phyloP scores from a whole-genome alignment of 2,113 vertebrate genomes.

The Gasterosteus aculeatus region DNA sequence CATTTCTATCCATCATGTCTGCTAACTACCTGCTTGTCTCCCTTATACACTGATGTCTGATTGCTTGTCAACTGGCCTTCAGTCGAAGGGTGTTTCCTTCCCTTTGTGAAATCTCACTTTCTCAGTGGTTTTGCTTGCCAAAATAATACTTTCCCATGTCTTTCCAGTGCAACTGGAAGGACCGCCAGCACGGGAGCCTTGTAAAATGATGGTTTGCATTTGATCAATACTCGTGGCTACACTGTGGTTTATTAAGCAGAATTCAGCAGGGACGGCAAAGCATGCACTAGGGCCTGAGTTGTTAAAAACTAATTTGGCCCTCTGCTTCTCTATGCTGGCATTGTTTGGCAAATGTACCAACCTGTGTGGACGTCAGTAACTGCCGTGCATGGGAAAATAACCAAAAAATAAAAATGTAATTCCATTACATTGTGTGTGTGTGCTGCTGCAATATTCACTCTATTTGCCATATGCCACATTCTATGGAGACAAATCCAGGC shows the following conservation, averaged over 20 bases:
- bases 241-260: background rate
- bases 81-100: constrained; percentile 4
- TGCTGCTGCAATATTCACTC: background rate
- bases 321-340: background rate
- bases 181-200: background rate
- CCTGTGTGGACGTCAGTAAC: background rate
- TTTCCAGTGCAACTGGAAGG: background rate
- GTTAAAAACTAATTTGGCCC: background rate
- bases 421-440: no score
- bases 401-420: no score
- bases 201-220: constrained; percentile 20
- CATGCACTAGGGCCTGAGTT: no score
- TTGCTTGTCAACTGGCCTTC: constrained; percentile 37
- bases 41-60: constrained; percentile 27
- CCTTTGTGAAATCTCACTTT: constrained; percentile 25
- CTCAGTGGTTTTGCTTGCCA: background rate
- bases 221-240: background rate
- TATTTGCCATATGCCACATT: constrained; percentile 19
- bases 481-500: background rate
- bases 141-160: constrained; percentile 22
- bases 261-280: no score
- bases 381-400: no score
- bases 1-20: constrained; percentile 17
- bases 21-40: background rate
- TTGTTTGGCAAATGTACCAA: constrained; percentile 5